phyloP scores from a whole-genome alignment of 2,888 invertebrate species.

The Strigamia maritima region DNA sequence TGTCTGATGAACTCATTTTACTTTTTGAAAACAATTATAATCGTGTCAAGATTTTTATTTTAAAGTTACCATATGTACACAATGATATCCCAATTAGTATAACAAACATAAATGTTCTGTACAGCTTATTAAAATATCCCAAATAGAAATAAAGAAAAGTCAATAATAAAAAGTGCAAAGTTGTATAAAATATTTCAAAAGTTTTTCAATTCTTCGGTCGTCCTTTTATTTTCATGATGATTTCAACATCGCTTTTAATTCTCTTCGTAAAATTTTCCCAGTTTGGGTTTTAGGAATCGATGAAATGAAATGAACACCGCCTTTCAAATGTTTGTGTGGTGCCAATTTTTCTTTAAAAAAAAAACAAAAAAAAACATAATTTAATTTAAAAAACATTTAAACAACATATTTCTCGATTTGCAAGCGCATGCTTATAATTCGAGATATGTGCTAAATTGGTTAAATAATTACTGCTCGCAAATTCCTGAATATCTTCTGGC shows the following conservation, averaged over 20 bases:
- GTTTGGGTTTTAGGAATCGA: slow-evolving; percentile 70
- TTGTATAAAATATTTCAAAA: not conserved
- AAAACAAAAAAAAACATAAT: not conserved
- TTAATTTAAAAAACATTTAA: not conserved
- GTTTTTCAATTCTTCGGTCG: not conserved
- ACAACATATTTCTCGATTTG: too few species aligned
- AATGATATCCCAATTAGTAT: not conserved
- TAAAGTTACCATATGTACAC: not conserved
- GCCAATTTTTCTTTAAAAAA: slow-evolving; percentile 62
- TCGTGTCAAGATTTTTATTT: not conserved
- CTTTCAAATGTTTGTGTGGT: slow-evolving; percentile 70
- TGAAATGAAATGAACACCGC: slow-evolving; percentile 67
- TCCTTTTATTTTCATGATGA: not conserved
- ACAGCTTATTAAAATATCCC: not conserved
- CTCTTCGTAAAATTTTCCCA: slow-evolving; percentile 72
- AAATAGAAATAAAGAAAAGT: not conserved
- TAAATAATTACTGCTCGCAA: slow-evolving; percentile 53
- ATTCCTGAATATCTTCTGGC: slow-evolving; percentile 61
- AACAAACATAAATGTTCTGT: not conserved
- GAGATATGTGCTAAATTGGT: too few species aligned
- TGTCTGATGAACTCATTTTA: too few species aligned
- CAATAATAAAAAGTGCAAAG: not conserved
- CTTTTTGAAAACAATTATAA: not conserved
- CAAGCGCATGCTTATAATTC: too few species aligned
- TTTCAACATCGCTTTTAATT: slow-evolving; percentile 54